Conservation (phyloP, 2,113 vertebrate species). For the Ahaetulla prasina region DNA sequence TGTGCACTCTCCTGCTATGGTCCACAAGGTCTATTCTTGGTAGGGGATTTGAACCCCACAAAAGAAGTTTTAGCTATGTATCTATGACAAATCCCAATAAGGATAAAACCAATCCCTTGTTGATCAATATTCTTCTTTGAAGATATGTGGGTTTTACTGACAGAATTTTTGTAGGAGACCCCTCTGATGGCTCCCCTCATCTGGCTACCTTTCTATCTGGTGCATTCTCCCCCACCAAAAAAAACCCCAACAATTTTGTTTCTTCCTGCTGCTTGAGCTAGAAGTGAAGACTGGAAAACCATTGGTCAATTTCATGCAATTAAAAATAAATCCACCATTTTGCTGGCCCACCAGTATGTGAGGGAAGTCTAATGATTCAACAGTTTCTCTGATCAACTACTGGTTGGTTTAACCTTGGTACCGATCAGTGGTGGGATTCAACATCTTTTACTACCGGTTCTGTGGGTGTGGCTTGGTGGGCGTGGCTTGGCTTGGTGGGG, state of each 20-base stretch:
- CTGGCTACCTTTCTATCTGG: neutral
- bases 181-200: neutral
- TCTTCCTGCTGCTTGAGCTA: neutral
- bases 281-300: neutral
- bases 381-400: neutral
- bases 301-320: neutral
- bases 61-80: neutral
- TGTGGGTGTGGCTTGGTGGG: no score
- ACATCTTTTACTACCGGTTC: no score
- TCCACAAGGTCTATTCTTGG: neutral
- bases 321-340: neutral
- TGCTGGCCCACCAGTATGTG: neutral
- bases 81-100: neutral
- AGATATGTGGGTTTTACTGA: neutral
- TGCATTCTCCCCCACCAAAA: neutral
- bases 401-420: neutral
- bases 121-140: neutral
- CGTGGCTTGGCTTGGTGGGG: no score
- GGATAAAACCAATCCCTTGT: neutral
- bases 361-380: neutral
- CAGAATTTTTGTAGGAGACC: neutral
- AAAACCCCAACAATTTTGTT: neutral
- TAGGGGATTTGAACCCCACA: neutral
- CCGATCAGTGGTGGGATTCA: no score
- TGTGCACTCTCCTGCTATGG: neutral